Conservation (phyloP, 2,113 vertebrate species). For the mouse (Mus musculus) region GRCm39 chr16:4311501-4312000, state of each 20-base stretch:
- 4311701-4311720: slow-evolving; percentile 90
- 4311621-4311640: not conserved
- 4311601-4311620: not conserved
- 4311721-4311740: slow-evolving; percentile 86
- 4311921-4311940: not conserved
- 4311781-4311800: not conserved
- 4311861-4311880: not conserved
- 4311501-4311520: not conserved
- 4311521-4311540: no score
- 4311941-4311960: not conserved
- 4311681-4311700: slow-evolving; percentile 96
- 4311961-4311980: not conserved
- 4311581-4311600: not conserved
- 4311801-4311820: not conserved
- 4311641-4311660: slow-evolving; percentile 94
- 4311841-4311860: not conserved
- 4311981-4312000: no score
- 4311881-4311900: not conserved
- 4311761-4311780: slow-evolving; percentile 15
- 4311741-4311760: slow-evolving; percentile 88
- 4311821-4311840: not conserved
- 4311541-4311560: not conserved
- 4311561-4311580: not conserved
- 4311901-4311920: not conserved
- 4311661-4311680: slow-evolving; percentile 93